phyloP scores from a whole-genome alignment of 2,113 vertebrate species.

The Acanthisitta chloris region DNA sequence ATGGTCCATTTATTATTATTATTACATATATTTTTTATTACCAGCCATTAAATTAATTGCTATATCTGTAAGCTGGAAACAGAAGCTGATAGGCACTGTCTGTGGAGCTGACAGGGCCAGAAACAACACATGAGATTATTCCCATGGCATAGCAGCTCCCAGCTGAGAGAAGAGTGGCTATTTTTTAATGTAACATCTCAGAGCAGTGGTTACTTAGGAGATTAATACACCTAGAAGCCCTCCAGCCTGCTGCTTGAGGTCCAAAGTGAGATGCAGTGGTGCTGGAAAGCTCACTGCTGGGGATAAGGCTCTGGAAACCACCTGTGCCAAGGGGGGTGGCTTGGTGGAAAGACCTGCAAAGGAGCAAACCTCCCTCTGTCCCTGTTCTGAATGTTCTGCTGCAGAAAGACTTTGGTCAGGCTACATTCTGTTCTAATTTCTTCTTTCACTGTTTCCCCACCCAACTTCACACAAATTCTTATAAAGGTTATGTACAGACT shows the following conservation, averaged over 20 bases:
- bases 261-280: neutral
- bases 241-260: neutral
- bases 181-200: neutral
- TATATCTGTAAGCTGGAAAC: neutral
- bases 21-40: neutral
- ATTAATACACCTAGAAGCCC: neutral
- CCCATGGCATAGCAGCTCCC: neutral
- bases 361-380: neutral
- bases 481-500: conserved; percentile 56
- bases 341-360: neutral
- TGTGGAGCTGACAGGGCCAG: neutral
- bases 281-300: neutral
- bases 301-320: neutral
- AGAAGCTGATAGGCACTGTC: neutral
- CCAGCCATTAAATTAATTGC: neutral
- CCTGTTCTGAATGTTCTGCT: neutral
- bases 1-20: neutral
- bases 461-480: conserved; percentile 51
- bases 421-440: conserved; percentile 15
- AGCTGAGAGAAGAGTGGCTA: neutral
- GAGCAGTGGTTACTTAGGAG: neutral
- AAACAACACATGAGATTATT: neutral
- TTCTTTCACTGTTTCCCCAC: conserved; percentile 41
- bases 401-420: neutral
- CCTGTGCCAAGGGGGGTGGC: neutral